Evolutionary conservation across 2,797 vertebrate species (phyloP).

Genomic region (Mus spretus): DNA sequence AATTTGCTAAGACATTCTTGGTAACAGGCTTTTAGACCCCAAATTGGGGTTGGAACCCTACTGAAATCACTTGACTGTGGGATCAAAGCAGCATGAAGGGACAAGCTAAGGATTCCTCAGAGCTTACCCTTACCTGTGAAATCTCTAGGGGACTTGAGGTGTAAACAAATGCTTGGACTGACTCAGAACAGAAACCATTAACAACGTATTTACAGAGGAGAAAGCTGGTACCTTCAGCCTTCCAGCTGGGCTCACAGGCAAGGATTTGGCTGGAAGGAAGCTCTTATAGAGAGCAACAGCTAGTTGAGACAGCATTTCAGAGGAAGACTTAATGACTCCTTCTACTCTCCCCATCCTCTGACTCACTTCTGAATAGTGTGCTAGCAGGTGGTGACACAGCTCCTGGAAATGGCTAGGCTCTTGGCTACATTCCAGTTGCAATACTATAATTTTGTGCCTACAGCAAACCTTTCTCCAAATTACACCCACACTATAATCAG

Average conservation of each 20-base stretch:
- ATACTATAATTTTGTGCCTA: slow-evolving; percentile 79
- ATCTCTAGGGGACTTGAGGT: not conserved
- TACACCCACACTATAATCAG: slow-evolving; percentile 80
- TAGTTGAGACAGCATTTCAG: slow-evolving; percentile 4
- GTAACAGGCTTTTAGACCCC: not conserved
- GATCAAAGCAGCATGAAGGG: not conserved
- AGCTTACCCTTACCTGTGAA: not conserved
- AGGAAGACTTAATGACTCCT: slow-evolving; percentile 61
- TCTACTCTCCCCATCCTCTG: slow-evolving; percentile 40
- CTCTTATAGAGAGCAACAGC: not conserved
- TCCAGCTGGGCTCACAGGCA: not conserved
- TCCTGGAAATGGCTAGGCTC: slow-evolving; percentile 65
- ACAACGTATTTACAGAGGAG: not conserved
- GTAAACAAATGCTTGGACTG: not conserved
- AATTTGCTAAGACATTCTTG: not conserved
- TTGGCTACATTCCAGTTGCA: slow-evolving; percentile 50
- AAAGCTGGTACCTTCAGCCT: not conserved
- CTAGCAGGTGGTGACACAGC: slow-evolving; percentile 68
- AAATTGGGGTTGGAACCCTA: not conserved
- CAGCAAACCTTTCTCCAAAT: slow-evolving; percentile 77
- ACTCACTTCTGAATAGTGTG: slow-evolving; percentile 63
- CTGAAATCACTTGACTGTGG: not conserved
- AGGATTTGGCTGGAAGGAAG: not conserved
- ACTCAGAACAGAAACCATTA: not conserved
- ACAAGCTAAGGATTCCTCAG: not conserved